Conservation (phyloP, 2,888 invertebrate genomes). For the Notocelia uddmanniana region DNA sequence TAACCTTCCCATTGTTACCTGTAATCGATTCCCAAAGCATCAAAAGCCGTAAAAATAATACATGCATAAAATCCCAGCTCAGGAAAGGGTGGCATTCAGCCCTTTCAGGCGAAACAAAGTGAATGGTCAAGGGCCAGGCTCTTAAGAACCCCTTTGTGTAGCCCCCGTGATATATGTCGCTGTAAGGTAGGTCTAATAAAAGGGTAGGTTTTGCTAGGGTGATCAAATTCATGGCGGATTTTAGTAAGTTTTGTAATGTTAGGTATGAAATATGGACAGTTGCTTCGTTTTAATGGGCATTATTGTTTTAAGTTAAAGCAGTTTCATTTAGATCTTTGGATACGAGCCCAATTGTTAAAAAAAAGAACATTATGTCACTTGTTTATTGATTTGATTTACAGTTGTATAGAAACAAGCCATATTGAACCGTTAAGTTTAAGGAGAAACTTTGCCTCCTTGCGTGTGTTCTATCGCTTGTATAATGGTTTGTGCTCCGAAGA, state of each 20-base stretch:
- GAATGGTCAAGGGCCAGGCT: constrained; percentile 54
- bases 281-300: not conserved
- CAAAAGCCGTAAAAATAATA: constrained; percentile 30
- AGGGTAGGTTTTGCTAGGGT: constrained; percentile 14
- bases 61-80: constrained; percentile 34
- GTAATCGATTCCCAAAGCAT: constrained; percentile 16
- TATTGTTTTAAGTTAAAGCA: not conserved
- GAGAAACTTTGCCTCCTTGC: no score
- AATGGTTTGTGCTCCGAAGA: no score
- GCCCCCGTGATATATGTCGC: constrained; percentile 47
- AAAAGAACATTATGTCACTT: no score
- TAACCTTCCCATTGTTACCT: constrained; percentile 1
- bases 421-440: no score
- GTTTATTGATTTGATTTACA: no score
- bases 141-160: constrained; percentile 52
- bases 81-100: constrained; percentile 45
- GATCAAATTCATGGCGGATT: constrained; percentile 2
- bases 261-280: constrained; percentile 2
- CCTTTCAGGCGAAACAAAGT: constrained; percentile 55
- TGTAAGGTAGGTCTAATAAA: constrained; percentile 25
- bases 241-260: not conserved
- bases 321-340: no score
- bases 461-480: no score
- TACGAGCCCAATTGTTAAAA: no score
- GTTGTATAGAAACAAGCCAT: no score